Percentiles rank a stretch among this genome's conserved stretches.
phyloP scores from a whole-genome alignment of 1,140 invertebrate genomes.

The Zaprionus taronus region DNA sequence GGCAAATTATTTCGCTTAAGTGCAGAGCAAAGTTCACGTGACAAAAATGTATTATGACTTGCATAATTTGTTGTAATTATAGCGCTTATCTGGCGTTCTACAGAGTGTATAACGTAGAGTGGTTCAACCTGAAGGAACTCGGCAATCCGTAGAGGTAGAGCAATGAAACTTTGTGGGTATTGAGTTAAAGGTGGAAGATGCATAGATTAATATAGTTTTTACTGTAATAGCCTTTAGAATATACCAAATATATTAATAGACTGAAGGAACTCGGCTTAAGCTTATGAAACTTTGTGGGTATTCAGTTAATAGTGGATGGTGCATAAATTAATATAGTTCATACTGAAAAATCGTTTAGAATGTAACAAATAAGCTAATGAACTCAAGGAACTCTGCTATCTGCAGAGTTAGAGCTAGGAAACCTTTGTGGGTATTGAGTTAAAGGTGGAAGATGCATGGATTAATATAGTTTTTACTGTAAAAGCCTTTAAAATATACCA shows the following conservation, averaged over 20 bases:
- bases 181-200: not conserved
- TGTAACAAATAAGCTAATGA: not conserved
- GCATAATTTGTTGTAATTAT: constrained; percentile 28
- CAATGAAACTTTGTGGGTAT: not conserved
- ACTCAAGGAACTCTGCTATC: not conserved
- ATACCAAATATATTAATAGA: no score
- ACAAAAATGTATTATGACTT: constrained; percentile 16
- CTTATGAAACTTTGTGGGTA: not conserved
- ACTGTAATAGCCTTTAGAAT: not conserved
- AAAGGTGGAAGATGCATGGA: no score
- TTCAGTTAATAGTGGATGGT: not conserved
- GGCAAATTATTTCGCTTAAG: constrained; percentile 53
- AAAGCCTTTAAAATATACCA: not conserved
- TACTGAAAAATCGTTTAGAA: not conserved
- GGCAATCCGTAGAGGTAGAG: not conserved
- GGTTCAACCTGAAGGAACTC: not conserved
- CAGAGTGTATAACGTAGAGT: no score
- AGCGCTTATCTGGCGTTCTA: not conserved
- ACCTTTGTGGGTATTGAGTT: no score
- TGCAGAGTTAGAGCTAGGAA: not conserved
- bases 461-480: no score
- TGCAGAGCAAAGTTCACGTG: constrained; percentile 12
- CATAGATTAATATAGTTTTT: not conserved
- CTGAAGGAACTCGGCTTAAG: not conserved
- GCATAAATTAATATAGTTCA: not conserved